Evolutionary conservation across 2,113 vertebrate species (phyloP).

Genomic region (Peromyscus californicus): DNA sequence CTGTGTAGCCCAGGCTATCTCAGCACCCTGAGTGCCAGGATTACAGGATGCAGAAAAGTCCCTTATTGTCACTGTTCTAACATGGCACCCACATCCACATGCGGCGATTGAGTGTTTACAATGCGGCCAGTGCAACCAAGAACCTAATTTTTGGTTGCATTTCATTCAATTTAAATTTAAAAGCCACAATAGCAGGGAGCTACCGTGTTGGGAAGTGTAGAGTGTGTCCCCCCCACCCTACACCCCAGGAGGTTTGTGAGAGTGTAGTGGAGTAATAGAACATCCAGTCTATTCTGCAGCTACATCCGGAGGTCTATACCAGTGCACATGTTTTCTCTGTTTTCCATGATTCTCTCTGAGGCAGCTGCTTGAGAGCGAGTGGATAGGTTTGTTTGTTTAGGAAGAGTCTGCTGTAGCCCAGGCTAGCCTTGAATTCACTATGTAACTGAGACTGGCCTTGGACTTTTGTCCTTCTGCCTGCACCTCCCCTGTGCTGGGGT

Average conservation of each 20-base stretch:
- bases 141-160: background rate
- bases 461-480: background rate
- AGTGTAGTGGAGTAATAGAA: background rate
- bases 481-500: background rate
- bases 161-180: constrained; percentile 39
- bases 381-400: background rate
- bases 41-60: background rate
- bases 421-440: background rate
- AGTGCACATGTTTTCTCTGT: background rate
- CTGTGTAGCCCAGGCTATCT: background rate
- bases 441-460: background rate
- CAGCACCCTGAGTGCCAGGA: background rate
- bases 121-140: background rate
- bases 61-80: background rate
- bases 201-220: background rate
- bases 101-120: background rate
- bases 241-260: background rate
- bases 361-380: background rate
- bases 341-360: background rate
- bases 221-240: background rate
- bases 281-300: background rate
- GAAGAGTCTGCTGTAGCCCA: background rate
- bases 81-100: background rate
- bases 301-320: background rate
- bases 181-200: background rate